These are phyloP conservation scores for Megaustenia siamemsis DNA, from an alignment of 2,888 invertebrate genomes.

Conservation along the genomic window DNA sequence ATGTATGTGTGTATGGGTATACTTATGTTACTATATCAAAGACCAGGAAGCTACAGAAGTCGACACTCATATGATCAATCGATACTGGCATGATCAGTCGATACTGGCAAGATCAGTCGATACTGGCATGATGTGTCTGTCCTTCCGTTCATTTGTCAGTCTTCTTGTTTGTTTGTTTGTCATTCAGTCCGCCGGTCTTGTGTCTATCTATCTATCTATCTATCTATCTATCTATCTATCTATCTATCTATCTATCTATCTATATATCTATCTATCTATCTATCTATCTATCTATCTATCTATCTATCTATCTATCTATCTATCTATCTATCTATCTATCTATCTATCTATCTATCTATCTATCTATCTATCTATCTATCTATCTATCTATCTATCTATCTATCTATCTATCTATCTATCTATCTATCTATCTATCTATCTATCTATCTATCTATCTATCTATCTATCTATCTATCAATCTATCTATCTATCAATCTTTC, in stretches of 20 bases:
- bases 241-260: slow-evolving; percentile 28
- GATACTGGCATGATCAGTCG: too few relatives aligned
- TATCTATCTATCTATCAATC: slow-evolving; percentile 30
- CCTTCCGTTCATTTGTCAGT: too few relatives aligned
- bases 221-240: slow-evolving; percentile 9
- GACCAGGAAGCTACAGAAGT: too few relatives aligned
- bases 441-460: slow-evolving; percentile 33
- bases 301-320: slow-evolving; percentile 9
- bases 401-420: slow-evolving; percentile 37
- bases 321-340: slow-evolving; percentile 9
- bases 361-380: not conserved
- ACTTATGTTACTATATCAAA: too few relatives aligned
- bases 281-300: slow-evolving; percentile 20
- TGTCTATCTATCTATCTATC: too few relatives aligned
- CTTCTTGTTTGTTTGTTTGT: not conserved
- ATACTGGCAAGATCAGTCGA: too few relatives aligned
- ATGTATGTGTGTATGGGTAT: too few relatives aligned
- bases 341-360: slow-evolving; percentile 29
- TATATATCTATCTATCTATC: slow-evolving; percentile 8
- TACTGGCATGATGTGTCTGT: too few relatives aligned
- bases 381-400: slow-evolving; percentile 34
- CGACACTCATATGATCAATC: too few relatives aligned
- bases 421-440: slow-evolving; percentile 35
- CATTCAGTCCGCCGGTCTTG: not conserved
- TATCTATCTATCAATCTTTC: slow-evolving; percentile 35